Conservation (phyloP, 2,113 vertebrate species). For the Phoxinus phoxinus region DNA sequence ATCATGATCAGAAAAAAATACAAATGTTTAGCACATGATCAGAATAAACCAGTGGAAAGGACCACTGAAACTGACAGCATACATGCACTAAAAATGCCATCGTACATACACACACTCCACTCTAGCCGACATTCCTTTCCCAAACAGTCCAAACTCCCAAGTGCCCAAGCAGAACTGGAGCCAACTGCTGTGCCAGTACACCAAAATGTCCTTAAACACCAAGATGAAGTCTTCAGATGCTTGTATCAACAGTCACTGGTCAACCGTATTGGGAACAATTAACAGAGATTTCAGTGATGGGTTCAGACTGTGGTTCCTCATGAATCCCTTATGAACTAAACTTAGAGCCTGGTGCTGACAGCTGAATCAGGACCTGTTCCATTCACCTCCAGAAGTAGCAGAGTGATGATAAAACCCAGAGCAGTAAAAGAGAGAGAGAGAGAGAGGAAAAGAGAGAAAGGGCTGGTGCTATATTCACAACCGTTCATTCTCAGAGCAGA, state of each 20-base stretch:
- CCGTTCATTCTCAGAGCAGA: not conserved
- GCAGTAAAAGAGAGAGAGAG: conserved; percentile 2
- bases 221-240: not conserved
- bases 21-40: not conserved
- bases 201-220: not conserved
- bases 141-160: conserved; percentile 40
- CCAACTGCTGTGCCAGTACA: conserved; percentile 20
- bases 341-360: conserved; percentile 38
- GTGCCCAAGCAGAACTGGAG: conserved; percentile 50
- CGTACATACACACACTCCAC: conserved; percentile 53
- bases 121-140: conserved; percentile 36
- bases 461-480: conserved; percentile 1
- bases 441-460: conserved; percentile 2
- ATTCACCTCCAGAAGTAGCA: conserved; percentile 43
- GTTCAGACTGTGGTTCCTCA: not conserved
- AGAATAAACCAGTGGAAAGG: not conserved
- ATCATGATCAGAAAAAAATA: not conserved
- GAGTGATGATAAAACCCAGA: conserved; percentile 22
- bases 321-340: not conserved
- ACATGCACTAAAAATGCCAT: conserved; percentile 45
- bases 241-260: not conserved
- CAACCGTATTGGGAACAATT: conserved; percentile 9
- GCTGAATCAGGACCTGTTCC: conserved; percentile 42
- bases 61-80: not conserved
- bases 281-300: conserved; percentile 14